Evolutionary conservation across 2,888 invertebrate genomes (phyloP).

Genomic region (Troilus luridus): DNA sequence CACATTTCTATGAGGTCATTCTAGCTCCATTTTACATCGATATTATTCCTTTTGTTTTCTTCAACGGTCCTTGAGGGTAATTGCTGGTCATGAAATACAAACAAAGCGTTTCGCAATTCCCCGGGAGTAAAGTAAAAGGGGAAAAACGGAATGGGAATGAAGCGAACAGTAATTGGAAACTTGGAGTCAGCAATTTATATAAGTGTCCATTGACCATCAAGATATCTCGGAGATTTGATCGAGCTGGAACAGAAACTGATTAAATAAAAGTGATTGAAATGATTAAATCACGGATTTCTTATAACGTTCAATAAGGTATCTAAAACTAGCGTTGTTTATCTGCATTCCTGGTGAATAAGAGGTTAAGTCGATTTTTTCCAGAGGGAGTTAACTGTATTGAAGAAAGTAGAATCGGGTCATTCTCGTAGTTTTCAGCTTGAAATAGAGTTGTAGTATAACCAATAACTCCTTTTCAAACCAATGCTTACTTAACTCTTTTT

Average conservation of each 20-base stretch:
- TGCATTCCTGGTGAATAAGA: too few relatives aligned
- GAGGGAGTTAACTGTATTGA: too few relatives aligned
- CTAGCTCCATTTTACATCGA: not conserved
- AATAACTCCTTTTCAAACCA: too few relatives aligned
- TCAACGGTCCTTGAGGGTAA: not conserved
- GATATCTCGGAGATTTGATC: not conserved
- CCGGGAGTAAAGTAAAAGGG: not conserved
- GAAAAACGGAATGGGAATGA: not conserved
- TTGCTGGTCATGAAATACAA: not conserved
- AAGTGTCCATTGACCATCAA: not conserved
- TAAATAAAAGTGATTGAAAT: not conserved
- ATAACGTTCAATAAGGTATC: not conserved
- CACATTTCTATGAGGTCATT: conserved; percentile 39
- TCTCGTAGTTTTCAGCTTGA: too few relatives aligned
- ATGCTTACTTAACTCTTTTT: too few relatives aligned
- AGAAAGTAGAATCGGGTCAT: too few relatives aligned
- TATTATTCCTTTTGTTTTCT: conserved; percentile 38
- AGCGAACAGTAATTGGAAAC: not conserved
- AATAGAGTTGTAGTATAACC: too few relatives aligned
- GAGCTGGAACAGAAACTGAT: not conserved
- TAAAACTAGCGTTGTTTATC: too few relatives aligned
- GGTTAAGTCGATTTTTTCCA: too few relatives aligned
- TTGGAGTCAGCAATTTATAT: not conserved
- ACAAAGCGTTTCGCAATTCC: not conserved
- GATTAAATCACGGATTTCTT: not conserved